Percentiles rank a stretch among this genome's conserved stretches.
Conservation (phyloP, 2,797 vertebrate genomes). For the Nyctibius grandis region DNA sequence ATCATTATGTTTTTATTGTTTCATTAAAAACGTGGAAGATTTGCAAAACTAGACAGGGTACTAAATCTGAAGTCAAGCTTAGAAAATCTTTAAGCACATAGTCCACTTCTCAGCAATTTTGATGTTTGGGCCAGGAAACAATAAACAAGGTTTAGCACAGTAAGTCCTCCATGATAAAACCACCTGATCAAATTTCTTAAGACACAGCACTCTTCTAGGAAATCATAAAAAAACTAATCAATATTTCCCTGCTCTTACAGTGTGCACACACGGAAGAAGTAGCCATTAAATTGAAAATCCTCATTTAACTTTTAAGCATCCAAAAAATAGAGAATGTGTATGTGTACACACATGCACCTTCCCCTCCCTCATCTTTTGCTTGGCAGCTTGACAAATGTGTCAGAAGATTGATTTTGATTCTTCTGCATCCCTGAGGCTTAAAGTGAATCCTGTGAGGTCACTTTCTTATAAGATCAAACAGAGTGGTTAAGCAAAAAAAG, state of each 20-base stretch:
- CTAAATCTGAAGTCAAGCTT: not conserved
- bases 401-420: not conserved
- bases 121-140: not conserved
- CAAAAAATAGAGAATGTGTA: not conserved
- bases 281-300: not conserved
- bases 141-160: not conserved
- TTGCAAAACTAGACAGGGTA: not conserved
- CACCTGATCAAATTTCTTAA: not conserved
- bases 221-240: not conserved
- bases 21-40: not conserved
- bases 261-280: not conserved
- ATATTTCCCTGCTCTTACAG: not conserved
- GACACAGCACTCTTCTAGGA: slow-evolving; percentile 4
- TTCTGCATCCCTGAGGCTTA: not conserved
- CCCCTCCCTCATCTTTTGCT: not conserved
- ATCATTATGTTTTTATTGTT: not conserved
- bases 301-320: not conserved
- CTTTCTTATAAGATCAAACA: not conserved
- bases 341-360: not conserved
- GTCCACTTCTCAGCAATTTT: not conserved
- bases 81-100: not conserved
- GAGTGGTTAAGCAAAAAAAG: not conserved
- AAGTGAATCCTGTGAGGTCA: not conserved
- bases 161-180: not conserved
- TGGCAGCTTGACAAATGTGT: not conserved